These are phyloP conservation scores for Hartigia nigra DNA, from an alignment of 2,888 invertebrate genomes.

Conservation along the genomic window DNA sequence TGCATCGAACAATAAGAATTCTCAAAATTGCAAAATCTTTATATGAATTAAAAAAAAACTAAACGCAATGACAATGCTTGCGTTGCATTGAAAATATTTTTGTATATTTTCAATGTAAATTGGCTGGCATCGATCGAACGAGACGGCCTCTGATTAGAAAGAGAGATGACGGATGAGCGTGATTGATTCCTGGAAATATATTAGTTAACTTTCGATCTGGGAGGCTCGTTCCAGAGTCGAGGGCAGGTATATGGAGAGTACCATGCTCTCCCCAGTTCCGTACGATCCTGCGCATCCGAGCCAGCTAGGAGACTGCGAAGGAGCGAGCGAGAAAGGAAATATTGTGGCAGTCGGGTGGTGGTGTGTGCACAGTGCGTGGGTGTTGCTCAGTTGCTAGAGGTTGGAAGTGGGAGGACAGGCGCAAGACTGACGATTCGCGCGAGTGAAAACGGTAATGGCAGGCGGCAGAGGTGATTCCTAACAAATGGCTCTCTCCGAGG, in stretches of 20 bases:
- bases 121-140: background rate
- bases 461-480: slow-evolving; percentile 43
- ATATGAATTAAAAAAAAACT: background rate
- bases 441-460: slow-evolving; percentile 50
- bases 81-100: background rate
- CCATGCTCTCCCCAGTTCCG: background rate
- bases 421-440: slow-evolving; percentile 2
- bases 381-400: background rate
- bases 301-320: background rate
- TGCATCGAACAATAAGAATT: background rate
- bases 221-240: background rate
- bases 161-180: background rate
- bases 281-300: background rate
- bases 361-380: background rate
- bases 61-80: background rate
- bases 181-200: background rate
- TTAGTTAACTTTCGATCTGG: background rate
- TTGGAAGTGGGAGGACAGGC: slow-evolving; percentile 2
- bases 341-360: no score
- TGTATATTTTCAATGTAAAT: background rate
- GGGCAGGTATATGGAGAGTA: background rate
- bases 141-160: background rate
- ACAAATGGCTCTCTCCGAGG: slow-evolving; percentile 59
- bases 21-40: background rate
- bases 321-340: no score